Base-by-base conservation (phyloP, 2,888 invertebrate genomes). In the Asteroscopus sphinx region DNA sequence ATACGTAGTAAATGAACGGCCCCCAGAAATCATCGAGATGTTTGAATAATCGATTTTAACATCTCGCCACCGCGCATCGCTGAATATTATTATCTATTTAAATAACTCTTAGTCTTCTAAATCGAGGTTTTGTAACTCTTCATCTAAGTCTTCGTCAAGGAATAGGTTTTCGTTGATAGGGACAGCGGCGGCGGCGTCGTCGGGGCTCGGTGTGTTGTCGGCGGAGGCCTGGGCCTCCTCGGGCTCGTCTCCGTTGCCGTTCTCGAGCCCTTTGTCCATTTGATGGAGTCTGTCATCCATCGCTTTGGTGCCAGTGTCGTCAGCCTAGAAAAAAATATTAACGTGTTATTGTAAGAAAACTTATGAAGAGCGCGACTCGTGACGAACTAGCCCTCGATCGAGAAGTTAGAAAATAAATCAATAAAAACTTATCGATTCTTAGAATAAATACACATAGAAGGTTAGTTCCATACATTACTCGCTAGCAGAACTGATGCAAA, bases 111-210 rank as follows among this genome's bases (percentile, higher is more conserved):
- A 92, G 68, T 96, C 96, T 81, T 97, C 97, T 70, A 97, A 86
- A 85, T 97, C 97, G 68, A 97, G 90, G 83, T 97, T 97, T 82
- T 97, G 96, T 60, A 98, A 90, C 88, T 98, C 98, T 79, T 98
- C 97, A 79, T 98, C 97, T 51, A 98, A 90, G 81, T 98, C 97
- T 85, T 97, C 97, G 80, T 97, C 98, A 17, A 97, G 95, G 95
- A 98, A 98, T n/a, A 98, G 95, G 91, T 98, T 97, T 87, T 98
- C 98, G 89, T 98, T 98, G 74, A 98, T 98, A 48, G 98, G 97
- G 36, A 97, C 96, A 6, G 96, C 96, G 57, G 95, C 89, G 5
- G 66, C 66, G 44, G 40, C 61, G 49, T 63, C 68, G 26, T 60
- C 74, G 13, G 58, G 15, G 56, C 95, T 87, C 0, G 69, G 64